Base-by-base conservation (phyloP, 2,113 vertebrate species). In the Manacus vitellinus region DNA sequence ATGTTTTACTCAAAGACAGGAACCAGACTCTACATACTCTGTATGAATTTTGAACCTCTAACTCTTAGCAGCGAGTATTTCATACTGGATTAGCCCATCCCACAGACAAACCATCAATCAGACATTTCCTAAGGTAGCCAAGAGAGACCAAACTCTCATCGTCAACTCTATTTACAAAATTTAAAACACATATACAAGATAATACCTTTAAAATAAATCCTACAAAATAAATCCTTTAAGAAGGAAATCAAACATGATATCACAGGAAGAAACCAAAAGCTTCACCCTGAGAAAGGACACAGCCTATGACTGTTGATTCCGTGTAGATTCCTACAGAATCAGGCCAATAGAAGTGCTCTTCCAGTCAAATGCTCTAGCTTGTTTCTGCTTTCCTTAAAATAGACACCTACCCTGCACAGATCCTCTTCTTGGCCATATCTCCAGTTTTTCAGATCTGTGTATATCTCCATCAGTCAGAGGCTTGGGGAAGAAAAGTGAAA, bases 401-500 rank as follows among this genome's bases (percentile, higher is more conserved):
- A 95, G 68, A 44, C 89, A 92, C 31, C 0, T 92, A 94, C 86
- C 73, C 93, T 92, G 75, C 81, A 94, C 88, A 93, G 94, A 94
- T 96, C 79, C 79, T 95, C 76, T 71, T 95, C 92, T 84, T 91
- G 90, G 94, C 73, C 88, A 85, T 47, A 95, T 67, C 72, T 89
- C 75, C 94, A 94, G 76, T 41, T 95, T 94, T 77, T 79, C 94
- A 84, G 68, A 83, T 88, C 74, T 96, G 80, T 91, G 63, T 66
- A 5, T 89, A 78, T 68, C 80, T 92, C 93, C 94, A 91, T 71
- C 95, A 96, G 80, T 85, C 95, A 94, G 88, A 93, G 37, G 82
- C 90, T 93, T 95, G 47, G 72, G 75, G 74, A 96, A 92, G 54
- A 94, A 93, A 97, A 95, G 55, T 24, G 68, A 95, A 78, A 92